A percentile compares a stretch with the other conserved stretches of the same genome.
Evolutionary conservation across 2,797 vertebrate genomes (phyloP).

Genomic region (Epinephelus awoara): DNA sequence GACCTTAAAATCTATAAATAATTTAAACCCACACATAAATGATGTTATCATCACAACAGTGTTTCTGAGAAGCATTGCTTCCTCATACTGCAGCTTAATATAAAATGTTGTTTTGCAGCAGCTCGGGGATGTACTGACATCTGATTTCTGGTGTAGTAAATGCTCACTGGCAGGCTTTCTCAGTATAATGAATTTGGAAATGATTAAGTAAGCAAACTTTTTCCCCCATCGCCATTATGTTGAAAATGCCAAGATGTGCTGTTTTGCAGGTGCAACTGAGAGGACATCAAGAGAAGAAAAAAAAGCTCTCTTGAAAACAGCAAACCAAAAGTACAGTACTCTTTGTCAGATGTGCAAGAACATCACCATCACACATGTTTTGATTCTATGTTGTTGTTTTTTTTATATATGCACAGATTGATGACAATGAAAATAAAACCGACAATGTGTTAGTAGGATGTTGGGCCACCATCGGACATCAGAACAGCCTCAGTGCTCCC

Average conservation of each 20-base stretch:
- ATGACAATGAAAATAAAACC: background rate
- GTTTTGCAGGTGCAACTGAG: slow-evolving; percentile 44
- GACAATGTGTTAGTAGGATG: background rate
- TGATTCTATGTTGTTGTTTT: background rate
- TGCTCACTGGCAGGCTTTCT: slow-evolving; percentile 40
- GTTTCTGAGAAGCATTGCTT: slow-evolving; percentile 11
- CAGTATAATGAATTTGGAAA: slow-evolving; percentile 44
- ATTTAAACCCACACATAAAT: slow-evolving; percentile 18
- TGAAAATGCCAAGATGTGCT: slow-evolving; percentile 47
- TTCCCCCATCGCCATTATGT: slow-evolving; percentile 31
- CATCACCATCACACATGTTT: background rate
- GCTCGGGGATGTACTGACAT: slow-evolving; percentile 37
- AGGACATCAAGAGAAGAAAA: background rate
- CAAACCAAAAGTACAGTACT: background rate
- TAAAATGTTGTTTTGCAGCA: slow-evolving; percentile 48
- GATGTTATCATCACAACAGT: background rate
- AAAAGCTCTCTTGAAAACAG: slow-evolving; percentile 10
- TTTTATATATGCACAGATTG: background rate
- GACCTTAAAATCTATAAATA: slow-evolving; percentile 25
- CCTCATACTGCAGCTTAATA: slow-evolving; percentile 22
- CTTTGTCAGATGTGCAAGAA: background rate
- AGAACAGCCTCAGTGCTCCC: background rate
- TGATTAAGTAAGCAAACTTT: slow-evolving; percentile 41
- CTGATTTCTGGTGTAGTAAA: slow-evolving; percentile 33
- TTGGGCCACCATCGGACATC: background rate